phyloP scores from a whole-genome alignment of 1,140 invertebrate species.

The Subanguina moxae region DNA sequence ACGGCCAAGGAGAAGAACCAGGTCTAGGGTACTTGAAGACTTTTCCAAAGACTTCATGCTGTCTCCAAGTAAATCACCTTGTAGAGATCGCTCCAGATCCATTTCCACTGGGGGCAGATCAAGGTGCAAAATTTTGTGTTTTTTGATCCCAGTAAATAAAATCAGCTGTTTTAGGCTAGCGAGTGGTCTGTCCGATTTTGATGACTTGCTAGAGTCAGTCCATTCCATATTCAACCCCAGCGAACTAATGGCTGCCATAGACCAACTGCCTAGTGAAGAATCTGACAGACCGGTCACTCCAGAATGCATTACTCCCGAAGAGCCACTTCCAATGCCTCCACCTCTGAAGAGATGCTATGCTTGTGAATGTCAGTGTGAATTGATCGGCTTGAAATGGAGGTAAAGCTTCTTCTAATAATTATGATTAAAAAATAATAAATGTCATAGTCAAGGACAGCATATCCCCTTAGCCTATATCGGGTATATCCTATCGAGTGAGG shows the following conservation, averaged over 20 bases:
- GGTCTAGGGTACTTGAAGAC: slow-evolving; percentile 13
- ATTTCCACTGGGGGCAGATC: slow-evolving; percentile 22
- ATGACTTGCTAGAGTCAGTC: slow-evolving; percentile 27
- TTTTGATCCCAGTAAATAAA: background rate
- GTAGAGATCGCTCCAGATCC: slow-evolving; percentile 26
- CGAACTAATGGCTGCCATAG: slow-evolving; percentile 38
- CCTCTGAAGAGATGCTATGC: slow-evolving; percentile 24
- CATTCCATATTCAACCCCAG: slow-evolving; percentile 33
- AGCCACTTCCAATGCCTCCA: slow-evolving; percentile 24
- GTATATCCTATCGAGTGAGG: too few relatives aligned
- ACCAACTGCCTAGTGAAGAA: slow-evolving; percentile 32
- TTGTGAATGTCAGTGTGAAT: slow-evolving; percentile 23
- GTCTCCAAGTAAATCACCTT: slow-evolving; percentile 30
- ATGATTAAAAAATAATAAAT: background rate
- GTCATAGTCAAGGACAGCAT: background rate
- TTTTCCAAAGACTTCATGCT: too few relatives aligned
- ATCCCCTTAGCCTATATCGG: too few relatives aligned
- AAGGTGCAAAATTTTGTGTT: slow-evolving; percentile 2
- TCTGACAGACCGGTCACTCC: slow-evolving; percentile 36
- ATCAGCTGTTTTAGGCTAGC: slow-evolving; percentile 16
- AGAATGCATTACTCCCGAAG: slow-evolving; percentile 36
- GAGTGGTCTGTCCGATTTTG: slow-evolving; percentile 34
- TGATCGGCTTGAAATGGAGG: slow-evolving; percentile 32
- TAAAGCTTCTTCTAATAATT: background rate
- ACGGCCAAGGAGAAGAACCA: background rate